These are phyloP conservation scores for Lithosia quadra DNA, from an alignment of 2,888 invertebrate genomes.

Conservation along the genomic window DNA sequence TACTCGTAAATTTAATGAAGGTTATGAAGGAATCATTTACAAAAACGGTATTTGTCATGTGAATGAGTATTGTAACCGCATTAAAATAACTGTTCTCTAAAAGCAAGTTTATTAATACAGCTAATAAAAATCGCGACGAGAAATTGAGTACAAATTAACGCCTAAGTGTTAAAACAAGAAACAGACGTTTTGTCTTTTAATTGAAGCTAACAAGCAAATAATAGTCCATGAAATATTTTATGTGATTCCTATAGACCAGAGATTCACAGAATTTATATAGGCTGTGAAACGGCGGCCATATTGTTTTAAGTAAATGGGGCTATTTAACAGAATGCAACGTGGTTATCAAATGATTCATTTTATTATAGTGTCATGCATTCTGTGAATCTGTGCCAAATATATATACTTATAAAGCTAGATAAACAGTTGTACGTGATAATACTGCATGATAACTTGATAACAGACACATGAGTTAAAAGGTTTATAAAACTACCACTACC, in stretches of 20 bases:
- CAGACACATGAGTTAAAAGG: neutral
- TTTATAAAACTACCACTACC: neutral
- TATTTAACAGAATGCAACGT: neutral
- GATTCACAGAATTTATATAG: neutral
- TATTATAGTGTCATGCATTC: conserved; percentile 21
- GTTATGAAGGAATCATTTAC: no score
- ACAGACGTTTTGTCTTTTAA: conserved; percentile 9
- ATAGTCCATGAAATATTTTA: neutral
- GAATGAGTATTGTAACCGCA: conserved; percentile 25
- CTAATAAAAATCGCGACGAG: conserved; percentile 32
- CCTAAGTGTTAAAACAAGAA: conserved; percentile 43
- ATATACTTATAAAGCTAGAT: neutral
- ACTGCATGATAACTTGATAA: neutral
- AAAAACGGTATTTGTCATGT: conserved; percentile 41
- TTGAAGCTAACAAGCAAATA: neutral
- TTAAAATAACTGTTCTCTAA: conserved; percentile 43
- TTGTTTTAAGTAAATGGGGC: neutral
- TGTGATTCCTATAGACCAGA: neutral
- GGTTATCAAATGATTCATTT: conserved; percentile 21
- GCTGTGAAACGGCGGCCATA: neutral
- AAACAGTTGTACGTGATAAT: neutral
- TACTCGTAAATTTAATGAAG: no score
- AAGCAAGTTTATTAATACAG: conserved; percentile 50
- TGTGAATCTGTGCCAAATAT: conserved; percentile 16
- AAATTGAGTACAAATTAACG: conserved; percentile 52